Evolutionary conservation across 2,113 vertebrate species (phyloP).

Genomic region (Nettapus auritus): DNA sequence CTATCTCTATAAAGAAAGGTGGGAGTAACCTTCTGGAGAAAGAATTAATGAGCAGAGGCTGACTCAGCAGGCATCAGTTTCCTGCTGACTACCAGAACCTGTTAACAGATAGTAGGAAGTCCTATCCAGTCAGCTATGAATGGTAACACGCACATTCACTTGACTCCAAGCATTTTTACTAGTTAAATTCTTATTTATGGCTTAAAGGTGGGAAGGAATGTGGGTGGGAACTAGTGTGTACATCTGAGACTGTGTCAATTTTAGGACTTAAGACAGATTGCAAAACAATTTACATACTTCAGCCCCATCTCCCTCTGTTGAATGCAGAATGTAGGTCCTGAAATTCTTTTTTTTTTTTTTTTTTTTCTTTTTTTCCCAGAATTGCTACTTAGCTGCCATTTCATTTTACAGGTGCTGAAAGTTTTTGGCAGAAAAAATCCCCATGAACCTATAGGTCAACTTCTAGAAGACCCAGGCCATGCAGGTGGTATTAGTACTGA

Average conservation of each 20-base stretch:
- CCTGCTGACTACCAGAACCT: neutral
- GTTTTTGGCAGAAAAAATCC: neutral
- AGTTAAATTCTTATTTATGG: constrained; percentile 2
- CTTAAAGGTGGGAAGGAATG: constrained; percentile 6
- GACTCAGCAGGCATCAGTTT: neutral
- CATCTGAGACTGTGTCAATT: neutral
- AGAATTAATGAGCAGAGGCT: neutral
- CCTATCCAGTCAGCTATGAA: neutral
- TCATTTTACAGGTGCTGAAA: neutral
- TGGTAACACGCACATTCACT: neutral
- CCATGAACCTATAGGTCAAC: neutral
- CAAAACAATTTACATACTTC: neutral
- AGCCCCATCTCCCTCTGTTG: neutral
- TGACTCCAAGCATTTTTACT: neutral
- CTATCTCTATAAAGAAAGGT: neutral
- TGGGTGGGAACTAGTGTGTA: neutral
- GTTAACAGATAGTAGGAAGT: neutral
- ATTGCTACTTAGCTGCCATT: neutral
- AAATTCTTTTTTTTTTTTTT: neutral
- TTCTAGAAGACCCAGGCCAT: neutral
- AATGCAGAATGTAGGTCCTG: neutral
- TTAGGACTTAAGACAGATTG: neutral
- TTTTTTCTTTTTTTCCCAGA: neutral
- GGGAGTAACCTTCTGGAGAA: neutral
- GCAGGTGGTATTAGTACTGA: neutral